Base-by-base conservation (phyloP, 2,113 vertebrate species). In the Chaenogobius annularis region DNA sequence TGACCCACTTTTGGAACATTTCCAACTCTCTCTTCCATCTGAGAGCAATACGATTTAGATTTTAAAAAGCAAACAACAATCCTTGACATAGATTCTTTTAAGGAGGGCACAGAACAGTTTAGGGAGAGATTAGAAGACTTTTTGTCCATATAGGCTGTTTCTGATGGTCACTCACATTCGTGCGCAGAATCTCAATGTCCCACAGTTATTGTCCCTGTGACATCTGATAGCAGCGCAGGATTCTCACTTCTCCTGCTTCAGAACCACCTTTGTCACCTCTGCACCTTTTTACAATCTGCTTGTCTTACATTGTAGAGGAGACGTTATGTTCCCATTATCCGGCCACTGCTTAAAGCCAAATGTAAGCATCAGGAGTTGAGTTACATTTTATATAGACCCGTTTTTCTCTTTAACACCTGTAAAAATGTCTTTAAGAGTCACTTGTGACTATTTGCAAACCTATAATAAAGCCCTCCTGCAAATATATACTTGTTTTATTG, bases 111-210 rank as follows among this genome's bases (percentile, higher is more conserved):
- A 78, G 70, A 7, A 0, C 70, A 73, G 84, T 88, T 84, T 80
- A 89, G 85, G 81, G 81, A 75, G 70, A 87, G 83, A 87, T 87
- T 71, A 86, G 70, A 83, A 83, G 35, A 80, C 80, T 77, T 85
- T 85, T 83, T 72, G 77, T 79, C 76, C 82, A 83, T 74, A 70
- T 70, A 83, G 81, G 81, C 74, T 67, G 74, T 82, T 80, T 83
- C 74, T 82, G 68, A 54, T 71, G 81, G 80, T 70, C 78, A 67
- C 78, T 85, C 70, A 82, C 67, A 65, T 72, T 15, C 83, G 63
- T 65, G 83, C 79, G 71, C 75, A 68, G 86, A 87, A 85, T 83
- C 77, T 69, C 71, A 87, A 83, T 75, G 52, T 54, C 44, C 76
- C 69, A 44, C 64, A 56, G 52, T 73, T 69, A 78, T 79, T 73